Percentiles rank a stretch among this genome's conserved stretches.
Conservation (phyloP, 2,113 vertebrate genomes). For the Ursus arctos region DNA sequence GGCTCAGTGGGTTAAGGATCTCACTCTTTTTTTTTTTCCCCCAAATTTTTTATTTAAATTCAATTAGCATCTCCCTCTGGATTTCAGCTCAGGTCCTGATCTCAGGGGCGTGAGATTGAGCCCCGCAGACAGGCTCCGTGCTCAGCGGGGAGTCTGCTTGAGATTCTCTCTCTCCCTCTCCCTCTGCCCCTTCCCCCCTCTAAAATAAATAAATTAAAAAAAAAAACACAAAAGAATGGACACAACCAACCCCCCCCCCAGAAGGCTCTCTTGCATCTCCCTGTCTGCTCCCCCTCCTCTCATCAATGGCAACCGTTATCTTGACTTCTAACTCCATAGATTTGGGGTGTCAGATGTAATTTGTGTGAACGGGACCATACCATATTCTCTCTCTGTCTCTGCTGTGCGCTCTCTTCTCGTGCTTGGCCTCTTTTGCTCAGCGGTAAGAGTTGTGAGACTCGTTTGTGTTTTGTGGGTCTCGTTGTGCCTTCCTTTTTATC, state of each 20-base stretch:
- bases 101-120: neutral
- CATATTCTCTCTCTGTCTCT: neutral
- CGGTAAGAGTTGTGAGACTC: neutral
- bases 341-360: neutral
- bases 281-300: too few species aligned
- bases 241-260: neutral
- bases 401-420: too few species aligned
- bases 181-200: neutral
- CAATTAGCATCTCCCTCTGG: neutral
- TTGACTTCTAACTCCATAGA: neutral
- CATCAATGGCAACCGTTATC: neutral
- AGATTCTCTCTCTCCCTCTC: neutral
- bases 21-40: neutral
- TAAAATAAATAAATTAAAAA: neutral
- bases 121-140: too few species aligned
- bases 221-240: neutral
- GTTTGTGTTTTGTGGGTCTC: too few species aligned
- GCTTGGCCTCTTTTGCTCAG: neutral
- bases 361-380: too few species aligned
- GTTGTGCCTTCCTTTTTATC: neutral
- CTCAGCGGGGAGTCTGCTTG: neutral
- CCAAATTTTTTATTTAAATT: too few species aligned
- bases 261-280: neutral
- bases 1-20: neutral
- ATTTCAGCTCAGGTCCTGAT: neutral